Percentiles rank a stretch among this genome's conserved stretches.
These are phyloP conservation scores for Saiga tatarica DNA, from an alignment of 2,113 vertebrate genomes.

Conservation along the genomic window DNA sequence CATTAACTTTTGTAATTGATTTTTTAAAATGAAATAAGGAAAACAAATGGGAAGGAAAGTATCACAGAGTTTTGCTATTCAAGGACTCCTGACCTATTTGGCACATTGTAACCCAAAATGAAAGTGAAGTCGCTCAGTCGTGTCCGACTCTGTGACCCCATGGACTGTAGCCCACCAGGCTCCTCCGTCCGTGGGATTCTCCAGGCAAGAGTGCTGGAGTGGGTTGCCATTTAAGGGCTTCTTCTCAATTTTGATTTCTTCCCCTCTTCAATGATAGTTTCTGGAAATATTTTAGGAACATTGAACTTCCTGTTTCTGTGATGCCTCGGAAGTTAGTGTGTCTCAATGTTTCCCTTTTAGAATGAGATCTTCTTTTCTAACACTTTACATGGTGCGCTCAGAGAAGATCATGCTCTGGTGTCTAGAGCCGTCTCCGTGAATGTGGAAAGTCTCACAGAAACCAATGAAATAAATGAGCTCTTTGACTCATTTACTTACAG, in stretches of 20 bases:
- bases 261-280: not conserved
- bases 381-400: constrained; percentile 64
- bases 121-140: no score
- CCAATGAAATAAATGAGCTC: constrained; percentile 67
- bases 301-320: not conserved
- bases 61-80: not conserved
- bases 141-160: no score
- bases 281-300: not conserved
- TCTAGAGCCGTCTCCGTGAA: constrained; percentile 77
- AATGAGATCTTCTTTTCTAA: constrained; percentile 75
- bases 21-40: not conserved
- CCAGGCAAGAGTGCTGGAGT: no score
- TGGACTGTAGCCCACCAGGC: no score
- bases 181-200: no score
- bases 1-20: not conserved
- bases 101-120: not conserved
- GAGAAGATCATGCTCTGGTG: constrained; percentile 60
- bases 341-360: constrained; percentile 76
- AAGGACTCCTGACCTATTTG: not conserved
- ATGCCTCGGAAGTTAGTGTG: not conserved
- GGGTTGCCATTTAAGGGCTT: no score
- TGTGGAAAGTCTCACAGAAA: constrained; percentile 75
- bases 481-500: constrained; percentile 82
- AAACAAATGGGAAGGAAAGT: not conserved
- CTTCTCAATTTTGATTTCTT: not conserved